phyloP scores from a whole-genome alignment of 2,113 vertebrate species.

The Sceloporus tristichus region DNA sequence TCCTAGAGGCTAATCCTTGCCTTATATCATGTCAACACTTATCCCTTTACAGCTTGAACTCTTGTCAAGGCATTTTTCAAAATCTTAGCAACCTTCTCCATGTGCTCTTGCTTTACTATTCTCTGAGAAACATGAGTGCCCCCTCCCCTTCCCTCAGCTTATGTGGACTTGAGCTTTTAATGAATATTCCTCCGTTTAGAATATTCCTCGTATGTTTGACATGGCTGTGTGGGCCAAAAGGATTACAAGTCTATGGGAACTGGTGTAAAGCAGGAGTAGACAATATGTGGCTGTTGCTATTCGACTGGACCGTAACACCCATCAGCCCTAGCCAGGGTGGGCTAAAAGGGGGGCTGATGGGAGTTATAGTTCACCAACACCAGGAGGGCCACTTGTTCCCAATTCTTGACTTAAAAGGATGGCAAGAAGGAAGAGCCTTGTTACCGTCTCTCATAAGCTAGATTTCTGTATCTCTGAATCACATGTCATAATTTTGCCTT shows the following conservation, averaged over 20 bases:
- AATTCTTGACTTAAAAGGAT: background rate
- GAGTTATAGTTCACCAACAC: background rate
- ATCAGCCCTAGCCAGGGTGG: no score
- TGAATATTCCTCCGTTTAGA: background rate
- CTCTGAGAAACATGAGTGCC: background rate
- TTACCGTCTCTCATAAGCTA: background rate
- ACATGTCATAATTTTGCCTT: background rate
- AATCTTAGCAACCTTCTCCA: slow-evolving; percentile 10
- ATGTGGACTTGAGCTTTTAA: background rate
- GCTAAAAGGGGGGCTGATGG: background rate
- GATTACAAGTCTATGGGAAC: no score
- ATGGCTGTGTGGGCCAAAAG: no score
- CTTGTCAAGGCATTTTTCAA: slow-evolving; percentile 23
- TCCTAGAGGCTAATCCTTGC: slow-evolving; percentile 18
- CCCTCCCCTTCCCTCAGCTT: background rate
- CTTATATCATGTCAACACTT: slow-evolving; percentile 21
- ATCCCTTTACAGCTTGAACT: slow-evolving; percentile 18
- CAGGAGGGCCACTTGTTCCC: no score
- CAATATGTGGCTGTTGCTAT: no score
- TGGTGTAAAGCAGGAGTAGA: no score
- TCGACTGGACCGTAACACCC: no score
- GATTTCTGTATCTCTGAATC: background rate
- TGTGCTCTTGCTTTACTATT: slow-evolving; percentile 1
- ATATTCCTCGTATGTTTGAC: background rate
- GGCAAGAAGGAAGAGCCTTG: background rate